Evolutionary conservation across 1,140 invertebrate genomes (phyloP), one percentile per base, ranked within the genome.

Genomic region (Tachypleus tridentatus): DNA sequence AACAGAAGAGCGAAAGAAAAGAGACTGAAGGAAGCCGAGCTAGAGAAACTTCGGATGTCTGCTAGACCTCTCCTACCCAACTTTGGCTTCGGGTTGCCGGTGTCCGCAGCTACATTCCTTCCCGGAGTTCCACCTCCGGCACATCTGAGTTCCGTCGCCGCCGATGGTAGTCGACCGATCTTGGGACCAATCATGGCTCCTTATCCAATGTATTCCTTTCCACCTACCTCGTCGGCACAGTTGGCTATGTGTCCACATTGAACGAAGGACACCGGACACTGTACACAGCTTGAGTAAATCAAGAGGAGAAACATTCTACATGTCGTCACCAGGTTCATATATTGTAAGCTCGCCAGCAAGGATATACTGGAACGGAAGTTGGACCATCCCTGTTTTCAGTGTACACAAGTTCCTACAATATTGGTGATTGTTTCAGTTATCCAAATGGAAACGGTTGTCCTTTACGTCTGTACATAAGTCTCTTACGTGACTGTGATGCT

Each of bases 1-100:
- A 83, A 83, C 70, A 69, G 81, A 5, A 73, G 82, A 59, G 83
- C 83, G 66, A 83, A 83, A 71, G 79, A 79, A 64, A 81, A 81
- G 67, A 67, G 77, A 47, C 70, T 77, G 5, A 72, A 76, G 56
- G 77, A 79, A 69, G 79, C 78, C 3, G 78, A 80, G 69, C 67
- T 79, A 61, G 79, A 80, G 64, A 79, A 77, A 29, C 74, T 78
- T 47, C 76, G 78, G 48, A 74, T 80, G 74, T 72, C 72, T 4
- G 61, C 67, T n/a, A 57, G 66, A 48, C 66, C 66, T 52, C 51
- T 68, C 9, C 49, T 68, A 51, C 67, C 67, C 51, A 64, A 62
- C 59, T 65, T 68, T 60, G 67, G 67, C 29, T 68, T 68, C 51
- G 63, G 63, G n/a, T 56, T 64, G 59, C 58, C 64, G 5, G 64